These are phyloP conservation scores for Argyrosomus japonicus DNA, from an alignment of 2,113 vertebrate species.

Conservation along the genomic window DNA sequence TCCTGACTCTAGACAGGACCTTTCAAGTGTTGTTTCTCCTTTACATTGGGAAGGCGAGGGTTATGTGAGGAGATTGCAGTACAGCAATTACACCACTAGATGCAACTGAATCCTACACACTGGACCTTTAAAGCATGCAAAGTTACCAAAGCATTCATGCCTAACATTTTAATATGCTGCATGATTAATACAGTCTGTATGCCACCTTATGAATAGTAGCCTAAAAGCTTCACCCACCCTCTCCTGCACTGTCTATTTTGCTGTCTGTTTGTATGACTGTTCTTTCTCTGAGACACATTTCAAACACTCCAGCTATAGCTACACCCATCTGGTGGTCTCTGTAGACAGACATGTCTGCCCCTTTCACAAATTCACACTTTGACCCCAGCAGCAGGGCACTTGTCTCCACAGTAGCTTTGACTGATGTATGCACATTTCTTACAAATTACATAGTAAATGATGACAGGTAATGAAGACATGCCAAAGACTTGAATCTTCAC, in stretches of 20 bases:
- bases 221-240: neutral
- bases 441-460: constrained; percentile 24
- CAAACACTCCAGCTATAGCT: neutral
- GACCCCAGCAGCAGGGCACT: constrained; percentile 36
- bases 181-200: neutral
- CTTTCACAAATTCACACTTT: constrained; percentile 51
- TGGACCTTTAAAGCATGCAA: too few species aligned
- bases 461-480: constrained; percentile 49
- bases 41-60: too few species aligned
- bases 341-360: neutral
- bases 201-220: neutral
- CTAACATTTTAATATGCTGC: too few species aligned
- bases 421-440: constrained; percentile 60
- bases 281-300: neutral
- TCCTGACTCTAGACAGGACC: too few species aligned
- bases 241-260: neutral
- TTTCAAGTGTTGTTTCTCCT: too few species aligned
- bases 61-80: too few species aligned
- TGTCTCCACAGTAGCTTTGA: constrained; percentile 38
- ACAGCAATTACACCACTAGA: too few species aligned
- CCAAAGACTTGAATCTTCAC: neutral
- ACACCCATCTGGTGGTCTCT: neutral
- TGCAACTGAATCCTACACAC: too few species aligned
- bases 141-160: too few species aligned
- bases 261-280: neutral